These are phyloP conservation scores for Amiota minor DNA, from an alignment of 2,888 invertebrate species.

Conservation along the genomic window DNA sequence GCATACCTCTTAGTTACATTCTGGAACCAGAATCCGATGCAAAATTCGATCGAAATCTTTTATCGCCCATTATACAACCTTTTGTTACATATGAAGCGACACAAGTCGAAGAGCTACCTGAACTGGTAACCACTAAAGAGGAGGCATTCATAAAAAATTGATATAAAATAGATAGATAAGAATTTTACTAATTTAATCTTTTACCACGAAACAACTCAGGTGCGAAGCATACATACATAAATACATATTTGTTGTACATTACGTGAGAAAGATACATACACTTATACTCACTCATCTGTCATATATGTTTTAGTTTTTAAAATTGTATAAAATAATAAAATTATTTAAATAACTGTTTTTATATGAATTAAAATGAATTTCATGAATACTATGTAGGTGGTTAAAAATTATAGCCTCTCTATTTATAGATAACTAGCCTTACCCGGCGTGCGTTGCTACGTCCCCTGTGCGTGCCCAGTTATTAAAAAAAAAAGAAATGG, in stretches of 20 bases:
- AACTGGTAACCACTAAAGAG: conserved; percentile 28
- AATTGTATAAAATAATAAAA: too few relatives aligned
- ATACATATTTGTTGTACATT: neutral
- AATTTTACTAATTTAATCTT: neutral
- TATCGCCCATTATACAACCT: conserved; percentile 58
- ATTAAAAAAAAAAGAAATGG: too few relatives aligned
- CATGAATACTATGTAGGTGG: too few relatives aligned
- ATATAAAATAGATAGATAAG: neutral
- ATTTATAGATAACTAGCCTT: too few relatives aligned
- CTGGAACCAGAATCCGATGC: conserved; percentile 62
- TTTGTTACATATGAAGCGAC: conserved; percentile 52
- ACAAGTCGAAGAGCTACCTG: conserved; percentile 46
- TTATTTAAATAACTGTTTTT: too few relatives aligned
- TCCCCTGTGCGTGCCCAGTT: too few relatives aligned
- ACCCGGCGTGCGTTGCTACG: too few relatives aligned
- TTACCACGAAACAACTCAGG: neutral
- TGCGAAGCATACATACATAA: too few relatives aligned
- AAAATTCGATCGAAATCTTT: conserved; percentile 59
- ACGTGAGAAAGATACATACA: neutral
- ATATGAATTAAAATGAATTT: too few relatives aligned
- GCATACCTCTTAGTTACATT: conserved; percentile 75
- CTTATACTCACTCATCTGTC: too few relatives aligned
- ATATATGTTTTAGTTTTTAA: too few relatives aligned
- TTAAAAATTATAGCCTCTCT: too few relatives aligned
- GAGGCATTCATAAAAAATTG: neutral